Evolutionary conservation across 2,888 invertebrate species (phyloP), one percentile per base, ranked within the genome.

Genomic region (Candidula unifasciata): DNA sequence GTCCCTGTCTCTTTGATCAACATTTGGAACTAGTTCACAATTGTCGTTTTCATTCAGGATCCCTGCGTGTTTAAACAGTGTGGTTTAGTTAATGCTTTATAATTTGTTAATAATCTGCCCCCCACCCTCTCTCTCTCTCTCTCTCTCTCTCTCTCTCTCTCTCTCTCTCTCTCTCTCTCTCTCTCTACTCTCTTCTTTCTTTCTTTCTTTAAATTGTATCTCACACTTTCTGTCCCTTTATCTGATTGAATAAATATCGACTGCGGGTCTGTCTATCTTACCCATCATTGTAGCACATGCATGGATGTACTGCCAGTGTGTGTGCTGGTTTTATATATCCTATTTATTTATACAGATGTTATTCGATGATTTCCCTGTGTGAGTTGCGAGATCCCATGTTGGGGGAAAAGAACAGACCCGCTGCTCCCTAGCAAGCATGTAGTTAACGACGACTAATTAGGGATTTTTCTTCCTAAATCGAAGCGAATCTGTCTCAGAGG

Each of bases 1-100:
- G 91, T 99, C 98, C 21, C 95, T 94, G 93, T 99, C 98, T 82
- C 95, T 95, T 93, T 99, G 99, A 88, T 96, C 96, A 0, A 96
- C 95, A 94, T 96, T 91, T 10, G 88, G 84, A 8, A 89, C 88
- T 44, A 86, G 85, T 18, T 88, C 89, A 87, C 93, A 93, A 87
- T 93, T 93, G 87, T 93, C 93, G 8, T 89, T 77, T 21, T 90
- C 90, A 82, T 93, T 93, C 30, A 89, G 83, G 60, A 93, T 89
- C 78, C 92, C 93, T 93, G 84, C 6, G n/a, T n/a, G n/a, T n/a
- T n/a, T n/a, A n/a, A n/a, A n/a, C 27, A 8, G 24, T 5, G 18
- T n/a, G 24, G 24, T 10, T 66, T 16, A 33, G 69, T 18, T 69
- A 44, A 44, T 44, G 35, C 13, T 69, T 30, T 2, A 69, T 27